These are phyloP conservation scores for Fulica atra DNA, from an alignment of 2,113 vertebrate species.

Conservation along the genomic window DNA sequence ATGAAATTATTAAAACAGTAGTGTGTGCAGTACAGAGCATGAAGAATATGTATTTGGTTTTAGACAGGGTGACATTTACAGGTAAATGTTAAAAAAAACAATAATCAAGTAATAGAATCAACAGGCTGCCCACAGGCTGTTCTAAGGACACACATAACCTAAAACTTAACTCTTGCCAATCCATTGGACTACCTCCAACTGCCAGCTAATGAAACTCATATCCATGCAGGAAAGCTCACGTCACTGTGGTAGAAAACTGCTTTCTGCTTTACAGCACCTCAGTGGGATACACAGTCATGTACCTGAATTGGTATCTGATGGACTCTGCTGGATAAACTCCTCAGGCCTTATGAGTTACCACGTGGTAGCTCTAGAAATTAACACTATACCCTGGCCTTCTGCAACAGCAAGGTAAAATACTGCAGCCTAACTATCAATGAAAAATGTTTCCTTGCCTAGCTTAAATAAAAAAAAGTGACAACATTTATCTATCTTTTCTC, in stretches of 20 bases:
- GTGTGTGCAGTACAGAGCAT: rapidly evolving
- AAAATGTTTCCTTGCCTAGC: background rate
- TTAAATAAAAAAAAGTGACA: background rate
- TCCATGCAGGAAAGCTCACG: background rate
- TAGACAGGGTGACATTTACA: background rate
- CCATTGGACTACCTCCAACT: background rate
- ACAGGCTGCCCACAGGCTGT: background rate
- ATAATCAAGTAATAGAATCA: background rate
- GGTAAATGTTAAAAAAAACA: background rate
- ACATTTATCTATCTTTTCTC: no score
- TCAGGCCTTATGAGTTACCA: background rate
- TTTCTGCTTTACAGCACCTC: background rate
- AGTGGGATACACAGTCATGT: background rate
- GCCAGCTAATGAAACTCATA: background rate
- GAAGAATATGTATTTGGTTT: background rate
- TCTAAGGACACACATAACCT: background rate
- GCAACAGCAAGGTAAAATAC: background rate
- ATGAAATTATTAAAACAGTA: background rate
- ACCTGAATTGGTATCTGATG: background rate
- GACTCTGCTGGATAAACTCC: background rate
- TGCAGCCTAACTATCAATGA: background rate
- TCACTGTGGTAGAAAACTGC: background rate
- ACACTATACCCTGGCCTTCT: background rate
- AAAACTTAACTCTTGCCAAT: background rate
- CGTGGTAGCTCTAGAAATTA: background rate